phyloP scores from a whole-genome alignment of 2,113 vertebrate species.

The Poeciliopsis retropinna region DNA sequence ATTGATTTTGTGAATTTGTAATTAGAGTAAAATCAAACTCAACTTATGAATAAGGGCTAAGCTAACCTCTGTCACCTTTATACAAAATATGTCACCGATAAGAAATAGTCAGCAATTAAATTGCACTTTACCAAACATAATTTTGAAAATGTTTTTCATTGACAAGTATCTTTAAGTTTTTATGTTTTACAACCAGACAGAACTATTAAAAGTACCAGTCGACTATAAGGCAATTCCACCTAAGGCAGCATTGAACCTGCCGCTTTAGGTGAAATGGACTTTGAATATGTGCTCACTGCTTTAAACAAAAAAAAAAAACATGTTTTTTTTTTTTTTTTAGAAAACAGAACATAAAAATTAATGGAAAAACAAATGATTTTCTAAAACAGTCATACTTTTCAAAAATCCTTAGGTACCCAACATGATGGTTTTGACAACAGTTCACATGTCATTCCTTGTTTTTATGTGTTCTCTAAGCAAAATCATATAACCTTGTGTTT shows the following conservation, averaged over 20 bases:
- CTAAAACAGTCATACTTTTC: not conserved
- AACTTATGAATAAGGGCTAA: too few species aligned
- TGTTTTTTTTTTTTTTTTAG: not conserved
- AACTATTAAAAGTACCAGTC: not conserved
- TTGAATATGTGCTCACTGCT: too few species aligned
- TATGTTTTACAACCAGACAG: not conserved
- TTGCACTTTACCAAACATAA: not conserved
- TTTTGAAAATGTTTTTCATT: not conserved
- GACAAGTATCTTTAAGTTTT: not conserved
- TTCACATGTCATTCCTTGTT: conserved; percentile 8
- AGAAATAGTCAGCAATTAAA: not conserved
- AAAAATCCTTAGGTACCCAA: not conserved
- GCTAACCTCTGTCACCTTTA: too few species aligned
- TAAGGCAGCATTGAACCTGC: not conserved
- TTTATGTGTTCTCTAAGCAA: too few species aligned
- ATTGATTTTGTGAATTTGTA: not conserved
- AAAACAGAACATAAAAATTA: not conserved
- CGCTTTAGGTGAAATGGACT: too few species aligned
- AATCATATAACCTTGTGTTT: not conserved
- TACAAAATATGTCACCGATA: too few species aligned
- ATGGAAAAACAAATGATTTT: too few species aligned
- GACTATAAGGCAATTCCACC: not conserved
- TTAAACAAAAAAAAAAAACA: too few species aligned
- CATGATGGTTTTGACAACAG: conserved; percentile 18
- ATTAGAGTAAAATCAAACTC: not conserved